Conservation (phyloP, 2,888 invertebrate genomes). For the Aricia artaxerxes region DNA sequence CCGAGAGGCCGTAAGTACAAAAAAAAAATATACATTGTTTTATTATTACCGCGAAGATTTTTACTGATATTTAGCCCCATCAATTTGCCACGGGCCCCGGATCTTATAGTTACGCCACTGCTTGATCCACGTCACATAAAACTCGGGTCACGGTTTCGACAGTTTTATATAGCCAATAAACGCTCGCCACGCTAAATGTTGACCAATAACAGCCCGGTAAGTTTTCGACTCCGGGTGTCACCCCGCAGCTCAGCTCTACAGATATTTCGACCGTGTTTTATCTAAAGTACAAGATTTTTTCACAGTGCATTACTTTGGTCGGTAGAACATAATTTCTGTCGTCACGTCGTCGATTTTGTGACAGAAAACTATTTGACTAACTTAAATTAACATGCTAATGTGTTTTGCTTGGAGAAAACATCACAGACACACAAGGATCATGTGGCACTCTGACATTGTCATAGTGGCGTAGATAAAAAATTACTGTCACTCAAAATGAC, state of each 20-base stretch:
- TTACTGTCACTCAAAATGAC: not conserved
- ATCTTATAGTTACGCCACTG: no score
- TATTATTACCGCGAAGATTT: no score
- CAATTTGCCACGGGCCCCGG: no score
- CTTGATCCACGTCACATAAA: no score
- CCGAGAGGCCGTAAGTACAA: no score
- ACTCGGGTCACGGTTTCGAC: no score
- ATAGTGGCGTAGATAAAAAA: not conserved
- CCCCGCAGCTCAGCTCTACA: not conserved
- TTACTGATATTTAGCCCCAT: no score
- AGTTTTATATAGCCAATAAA: no score
- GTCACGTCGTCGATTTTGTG: not conserved
- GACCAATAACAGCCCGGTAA: no score
- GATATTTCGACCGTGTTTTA: not conserved
- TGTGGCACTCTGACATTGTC: not conserved
- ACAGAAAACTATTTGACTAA: not conserved
- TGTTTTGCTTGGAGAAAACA: not conserved
- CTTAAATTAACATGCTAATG: not conserved
- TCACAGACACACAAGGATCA: not conserved
- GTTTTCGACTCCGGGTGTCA: not conserved
- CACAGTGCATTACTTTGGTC: conserved; percentile 25
- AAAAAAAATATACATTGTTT: no score
- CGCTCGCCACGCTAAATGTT: no score
- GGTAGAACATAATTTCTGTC: not conserved
- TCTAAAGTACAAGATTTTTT: conserved; percentile 2